phyloP scores from a whole-genome alignment of 2,113 vertebrate genomes.

The Martes martes region DNA sequence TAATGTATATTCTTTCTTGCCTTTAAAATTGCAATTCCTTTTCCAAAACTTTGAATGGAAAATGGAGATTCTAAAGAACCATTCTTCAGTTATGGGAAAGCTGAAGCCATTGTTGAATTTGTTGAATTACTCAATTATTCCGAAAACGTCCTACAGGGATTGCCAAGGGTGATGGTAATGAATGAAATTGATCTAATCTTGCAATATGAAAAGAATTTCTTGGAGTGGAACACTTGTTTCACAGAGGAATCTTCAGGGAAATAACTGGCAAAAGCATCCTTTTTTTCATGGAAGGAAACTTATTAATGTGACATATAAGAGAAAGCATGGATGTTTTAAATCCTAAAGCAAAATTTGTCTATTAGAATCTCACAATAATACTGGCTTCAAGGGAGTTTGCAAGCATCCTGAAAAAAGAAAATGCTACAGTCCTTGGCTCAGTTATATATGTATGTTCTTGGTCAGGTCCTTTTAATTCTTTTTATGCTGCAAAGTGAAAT shows the following conservation, averaged over 20 bases:
- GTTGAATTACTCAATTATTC: slow-evolving; percentile 70
- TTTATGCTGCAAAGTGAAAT: slow-evolving; percentile 11
- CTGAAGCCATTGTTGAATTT: slow-evolving; percentile 67
- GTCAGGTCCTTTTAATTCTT: not conserved
- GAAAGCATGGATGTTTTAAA: slow-evolving; percentile 22
- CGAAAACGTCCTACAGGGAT: slow-evolving; percentile 44
- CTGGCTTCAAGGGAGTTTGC: not conserved
- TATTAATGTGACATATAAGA: slow-evolving; percentile 62
- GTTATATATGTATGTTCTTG: not conserved
- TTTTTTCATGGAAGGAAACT: slow-evolving; percentile 62
- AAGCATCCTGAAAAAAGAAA: slow-evolving; percentile 27
- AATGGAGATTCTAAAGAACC: slow-evolving; percentile 39
- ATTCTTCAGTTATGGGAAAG: slow-evolving; percentile 59
- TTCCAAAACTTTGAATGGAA: slow-evolving; percentile 48
- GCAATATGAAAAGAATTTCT: slow-evolving; percentile 66
- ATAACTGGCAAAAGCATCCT: slow-evolving; percentile 56
- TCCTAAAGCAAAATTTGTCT: slow-evolving; percentile 44
- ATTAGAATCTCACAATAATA: not conserved
- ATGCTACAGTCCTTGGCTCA: not conserved
- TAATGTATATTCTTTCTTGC: not conserved
- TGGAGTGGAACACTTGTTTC: slow-evolving; percentile 62
- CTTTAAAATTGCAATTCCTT: slow-evolving; percentile 45
- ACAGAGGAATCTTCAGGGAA: slow-evolving; percentile 70
- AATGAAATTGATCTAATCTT: slow-evolving; percentile 67
- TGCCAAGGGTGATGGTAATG: slow-evolving; percentile 58